Conservation (phyloP, 2,113 vertebrate genomes). For the Macaca mulatta region DNA sequence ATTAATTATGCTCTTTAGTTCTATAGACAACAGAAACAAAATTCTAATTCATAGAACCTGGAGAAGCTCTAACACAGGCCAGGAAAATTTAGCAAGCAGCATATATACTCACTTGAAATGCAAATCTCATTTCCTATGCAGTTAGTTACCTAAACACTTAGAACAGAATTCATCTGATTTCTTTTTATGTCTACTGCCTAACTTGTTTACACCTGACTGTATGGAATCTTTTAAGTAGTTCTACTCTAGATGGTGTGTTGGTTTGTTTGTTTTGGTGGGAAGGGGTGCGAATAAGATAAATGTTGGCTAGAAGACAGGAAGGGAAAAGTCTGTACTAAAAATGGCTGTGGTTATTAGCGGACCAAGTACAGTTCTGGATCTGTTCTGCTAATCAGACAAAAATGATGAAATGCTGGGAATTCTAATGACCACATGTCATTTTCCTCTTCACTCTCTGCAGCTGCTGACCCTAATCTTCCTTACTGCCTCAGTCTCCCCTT, state of each 20-base stretch:
- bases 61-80: not conserved
- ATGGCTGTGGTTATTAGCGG: not conserved
- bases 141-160: not conserved
- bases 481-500: not conserved
- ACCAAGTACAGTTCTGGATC: not conserved
- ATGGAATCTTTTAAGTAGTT: not conserved
- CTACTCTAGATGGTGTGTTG: not conserved
- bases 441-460: not conserved
- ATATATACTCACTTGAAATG: not conserved
- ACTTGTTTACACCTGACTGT: not conserved
- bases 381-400: conserved; percentile 16
- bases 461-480: not conserved
- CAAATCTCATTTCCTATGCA: conserved; percentile 37
- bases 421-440: not conserved
- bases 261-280: not conserved
- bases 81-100: not conserved
- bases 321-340: not conserved
- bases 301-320: not conserved
- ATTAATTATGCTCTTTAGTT: not conserved
- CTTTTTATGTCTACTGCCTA: not conserved
- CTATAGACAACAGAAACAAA: conserved; percentile 32
- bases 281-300: not conserved
- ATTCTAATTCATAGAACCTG: conserved; percentile 13
- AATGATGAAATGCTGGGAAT: not conserved
- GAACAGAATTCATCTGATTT: not conserved